A percentile compares a stretch with the other conserved stretches of the same genome.
These are phyloP conservation scores for Cardiocondyla obscurior DNA, from an alignment of 1,140 invertebrate species.

Conservation along the genomic window DNA sequence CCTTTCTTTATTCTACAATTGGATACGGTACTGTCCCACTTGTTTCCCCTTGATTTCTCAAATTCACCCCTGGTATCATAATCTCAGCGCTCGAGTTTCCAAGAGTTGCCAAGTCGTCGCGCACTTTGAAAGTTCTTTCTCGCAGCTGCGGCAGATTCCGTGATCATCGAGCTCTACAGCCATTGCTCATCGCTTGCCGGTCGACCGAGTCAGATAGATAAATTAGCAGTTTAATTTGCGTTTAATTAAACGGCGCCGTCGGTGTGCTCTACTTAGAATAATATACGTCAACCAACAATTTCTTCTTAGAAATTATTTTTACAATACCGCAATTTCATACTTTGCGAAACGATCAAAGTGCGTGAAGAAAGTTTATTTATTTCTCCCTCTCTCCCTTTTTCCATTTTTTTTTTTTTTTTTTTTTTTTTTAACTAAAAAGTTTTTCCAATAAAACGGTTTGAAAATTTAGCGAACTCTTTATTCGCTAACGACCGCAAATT, in stretches of 20 bases:
- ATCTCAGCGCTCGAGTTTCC: slow-evolving; percentile 29
- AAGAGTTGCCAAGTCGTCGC: slow-evolving; percentile 53
- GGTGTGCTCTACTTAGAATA: slow-evolving; percentile 16
- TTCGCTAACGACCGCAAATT: neutral
- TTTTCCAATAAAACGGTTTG: neutral
- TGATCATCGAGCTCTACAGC: slow-evolving; percentile 48
- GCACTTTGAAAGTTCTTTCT: slow-evolving; percentile 62
- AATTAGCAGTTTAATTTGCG: slow-evolving; percentile 65
- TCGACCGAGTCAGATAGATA: slow-evolving; percentile 57
- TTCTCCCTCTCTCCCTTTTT: no score
- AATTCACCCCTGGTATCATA: slow-evolving; percentile 43
- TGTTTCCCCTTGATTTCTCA: slow-evolving; percentile 41
- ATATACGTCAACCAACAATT: slow-evolving; percentile 24
- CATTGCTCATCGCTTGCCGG: slow-evolving; percentile 51
- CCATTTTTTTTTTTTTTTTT: no score
- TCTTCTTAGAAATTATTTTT: neutral
- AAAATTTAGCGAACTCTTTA: neutral
- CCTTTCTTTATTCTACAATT: neutral
- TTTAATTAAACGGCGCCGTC: slow-evolving; percentile 61
- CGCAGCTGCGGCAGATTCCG: slow-evolving; percentile 55
- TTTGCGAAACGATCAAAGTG: neutral
- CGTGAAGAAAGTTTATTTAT: neutral
- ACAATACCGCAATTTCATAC: slow-evolving; percentile 3
- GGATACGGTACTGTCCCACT: neutral
- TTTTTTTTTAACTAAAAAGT: no score